Conservation (phyloP, 2,113 vertebrate genomes). For the Steatornis caripensis region DNA sequence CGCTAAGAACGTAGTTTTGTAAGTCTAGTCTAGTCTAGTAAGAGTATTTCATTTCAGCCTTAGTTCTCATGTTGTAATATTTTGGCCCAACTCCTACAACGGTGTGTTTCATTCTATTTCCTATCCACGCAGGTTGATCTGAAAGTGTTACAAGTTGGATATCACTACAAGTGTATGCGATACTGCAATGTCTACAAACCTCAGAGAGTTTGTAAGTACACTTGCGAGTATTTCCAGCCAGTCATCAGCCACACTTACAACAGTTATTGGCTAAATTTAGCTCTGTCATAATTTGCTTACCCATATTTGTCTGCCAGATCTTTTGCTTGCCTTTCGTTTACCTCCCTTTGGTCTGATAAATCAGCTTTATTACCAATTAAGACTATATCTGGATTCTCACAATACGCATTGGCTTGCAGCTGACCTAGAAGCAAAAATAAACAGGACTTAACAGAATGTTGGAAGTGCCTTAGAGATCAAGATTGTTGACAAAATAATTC, state of each 20-base stretch:
- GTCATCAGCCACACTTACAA: neutral
- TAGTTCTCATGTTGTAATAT: neutral
- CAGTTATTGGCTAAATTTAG: neutral
- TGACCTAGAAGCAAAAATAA: slow-evolving; percentile 74
- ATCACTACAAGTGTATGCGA: too few relatives aligned
- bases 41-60: neutral
- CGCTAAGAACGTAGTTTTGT: neutral
- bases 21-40: too few relatives aligned
- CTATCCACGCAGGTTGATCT: neutral
- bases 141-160: neutral
- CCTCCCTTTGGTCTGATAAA: slow-evolving; percentile 89
- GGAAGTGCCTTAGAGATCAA: neutral
- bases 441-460: neutral
- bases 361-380: slow-evolving; percentile 94
- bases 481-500: neutral
- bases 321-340: slow-evolving; percentile 89
- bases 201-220: neutral
- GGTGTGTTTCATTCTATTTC: neutral
- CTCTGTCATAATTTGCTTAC: slow-evolving; percentile 50
- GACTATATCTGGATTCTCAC: slow-evolving; percentile 94
- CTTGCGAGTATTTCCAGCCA: neutral
- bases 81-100: neutral
- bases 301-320: slow-evolving; percentile 94
- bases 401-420: slow-evolving; percentile 94
- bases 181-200: neutral